Conservation (phyloP, 2,797 vertebrate genomes). For the Acestrorhynchus altus region DNA sequence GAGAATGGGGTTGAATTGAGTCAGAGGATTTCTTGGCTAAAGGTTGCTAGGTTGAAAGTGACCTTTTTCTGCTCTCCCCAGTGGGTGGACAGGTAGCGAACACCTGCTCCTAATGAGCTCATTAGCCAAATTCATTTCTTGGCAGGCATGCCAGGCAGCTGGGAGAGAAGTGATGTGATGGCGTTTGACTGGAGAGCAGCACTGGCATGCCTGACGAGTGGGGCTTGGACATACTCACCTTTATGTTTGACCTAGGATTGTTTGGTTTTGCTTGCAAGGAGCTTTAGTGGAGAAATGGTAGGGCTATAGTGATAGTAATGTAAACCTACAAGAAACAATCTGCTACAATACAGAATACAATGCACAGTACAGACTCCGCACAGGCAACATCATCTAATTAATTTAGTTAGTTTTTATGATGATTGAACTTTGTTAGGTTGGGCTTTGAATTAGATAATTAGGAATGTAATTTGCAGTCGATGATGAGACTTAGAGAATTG, state of each 20-base stretch:
- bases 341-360: too few species aligned
- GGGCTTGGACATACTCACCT: slow-evolving; percentile 51
- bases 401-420: too few species aligned
- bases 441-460: too few species aligned
- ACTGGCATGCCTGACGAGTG: slow-evolving; percentile 56
- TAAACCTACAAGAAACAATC: too few species aligned
- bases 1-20: not conserved
- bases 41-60: slow-evolving; percentile 59
- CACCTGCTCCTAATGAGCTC: slow-evolving; percentile 70
- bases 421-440: too few species aligned
- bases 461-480: too few species aligned
- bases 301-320: not conserved
- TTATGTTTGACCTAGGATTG: slow-evolving; percentile 4
- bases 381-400: too few species aligned
- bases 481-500: too few species aligned
- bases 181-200: slow-evolving; percentile 66
- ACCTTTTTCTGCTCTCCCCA: slow-evolving; percentile 55
- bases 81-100: slow-evolving; percentile 74
- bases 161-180: slow-evolving; percentile 65
- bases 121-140: slow-evolving; percentile 71
- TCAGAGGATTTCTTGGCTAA: slow-evolving; percentile 17
- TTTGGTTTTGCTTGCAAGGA: not conserved
- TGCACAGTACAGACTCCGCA: too few species aligned
- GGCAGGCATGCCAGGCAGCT: slow-evolving; percentile 59
- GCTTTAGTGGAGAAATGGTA: not conserved